Evolutionary conservation across 2,888 invertebrate genomes (phyloP), one percentile per base, ranked within the genome.

Genomic region (Erebia ligea): DNA sequence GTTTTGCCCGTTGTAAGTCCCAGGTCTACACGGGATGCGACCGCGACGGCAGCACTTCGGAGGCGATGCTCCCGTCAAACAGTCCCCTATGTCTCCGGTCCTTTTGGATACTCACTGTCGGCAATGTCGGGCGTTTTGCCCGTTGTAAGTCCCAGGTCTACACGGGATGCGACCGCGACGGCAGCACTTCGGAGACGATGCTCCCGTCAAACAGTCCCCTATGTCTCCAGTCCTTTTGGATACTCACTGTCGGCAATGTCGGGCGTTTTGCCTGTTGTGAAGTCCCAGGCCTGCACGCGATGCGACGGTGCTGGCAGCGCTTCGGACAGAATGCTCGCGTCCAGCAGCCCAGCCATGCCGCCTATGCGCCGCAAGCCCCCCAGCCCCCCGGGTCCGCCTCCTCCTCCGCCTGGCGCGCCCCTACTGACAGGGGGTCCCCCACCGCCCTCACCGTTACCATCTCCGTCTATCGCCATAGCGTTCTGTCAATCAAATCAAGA

Each of bases 261-360:
- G 0, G 97, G 97, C 74, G 97, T 95, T 77, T 92, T 89, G 73
- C 95, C 95, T 59, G 94, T 92, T 4, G 95, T 95, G 86, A 97
- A 96, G 90, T 97, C 96, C 98, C 98, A 98, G 58, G 95, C 96
- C 89, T 98, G 97, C 78, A 98, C 96, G 76, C 97, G 93, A 87
- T 97, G 96, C 78, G 96, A 96, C 58, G 95, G 95, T 61, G 95
- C 95, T 45, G 95, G 94, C 61, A 95, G 92, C 5, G 94, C 90
- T 74, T 93, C 93, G 10, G 94, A 91, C 73, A 92, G 87, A 77
- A 94, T 86, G 68, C 90, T 88, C 17, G 91, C 87, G 81, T 88
- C 94, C 70, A 87, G 84, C 75, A 87, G 82, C 62, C 87, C 88
- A 76, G 88, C 90, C 89, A 92, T 88, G 77, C 89, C 88, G 50